These are phyloP conservation scores for Melinaea marsaeus DNA, from an alignment of 2,888 invertebrate genomes.

Conservation along the genomic window DNA sequence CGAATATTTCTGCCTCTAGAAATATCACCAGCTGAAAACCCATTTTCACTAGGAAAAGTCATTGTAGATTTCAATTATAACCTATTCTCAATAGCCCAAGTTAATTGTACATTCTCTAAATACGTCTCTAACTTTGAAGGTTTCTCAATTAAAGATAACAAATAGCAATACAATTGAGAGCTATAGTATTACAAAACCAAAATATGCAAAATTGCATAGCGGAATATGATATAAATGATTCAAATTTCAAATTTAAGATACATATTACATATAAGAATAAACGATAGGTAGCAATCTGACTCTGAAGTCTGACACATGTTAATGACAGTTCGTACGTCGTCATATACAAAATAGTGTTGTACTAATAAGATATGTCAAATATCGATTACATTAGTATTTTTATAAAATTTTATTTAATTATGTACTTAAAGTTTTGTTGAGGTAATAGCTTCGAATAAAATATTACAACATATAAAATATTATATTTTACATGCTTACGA, in stretches of 20 bases:
- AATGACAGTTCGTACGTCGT: neutral
- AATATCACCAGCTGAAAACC: slow-evolving; percentile 42
- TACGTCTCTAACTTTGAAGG: neutral
- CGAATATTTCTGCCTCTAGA: slow-evolving; percentile 40
- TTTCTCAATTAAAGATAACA: neutral
- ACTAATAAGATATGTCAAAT: no score
- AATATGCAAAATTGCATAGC: slow-evolving; percentile 16
- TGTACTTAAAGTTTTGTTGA: no score
- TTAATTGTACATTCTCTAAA: neutral
- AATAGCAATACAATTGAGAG: slow-evolving; percentile 12
- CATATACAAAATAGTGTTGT: neutral
- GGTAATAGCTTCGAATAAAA: no score
- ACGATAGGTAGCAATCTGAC: neutral
- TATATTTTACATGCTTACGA: no score
- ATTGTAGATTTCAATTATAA: slow-evolving; percentile 52
- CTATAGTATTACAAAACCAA: slow-evolving; percentile 20
- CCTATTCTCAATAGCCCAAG: slow-evolving; percentile 33
- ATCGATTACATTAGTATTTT: no score
- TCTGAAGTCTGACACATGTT: neutral
- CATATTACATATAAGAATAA: neutral
- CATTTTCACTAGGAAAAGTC: slow-evolving; percentile 58
- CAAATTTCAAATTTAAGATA: neutral
- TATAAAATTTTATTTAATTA: no score
- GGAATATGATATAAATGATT: neutral
- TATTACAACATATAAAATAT: no score